A percentile compares a stretch with the other conserved stretches of the same genome.
Conservation (phyloP, 2,113 vertebrate species). For the Narcine bancroftii region DNA sequence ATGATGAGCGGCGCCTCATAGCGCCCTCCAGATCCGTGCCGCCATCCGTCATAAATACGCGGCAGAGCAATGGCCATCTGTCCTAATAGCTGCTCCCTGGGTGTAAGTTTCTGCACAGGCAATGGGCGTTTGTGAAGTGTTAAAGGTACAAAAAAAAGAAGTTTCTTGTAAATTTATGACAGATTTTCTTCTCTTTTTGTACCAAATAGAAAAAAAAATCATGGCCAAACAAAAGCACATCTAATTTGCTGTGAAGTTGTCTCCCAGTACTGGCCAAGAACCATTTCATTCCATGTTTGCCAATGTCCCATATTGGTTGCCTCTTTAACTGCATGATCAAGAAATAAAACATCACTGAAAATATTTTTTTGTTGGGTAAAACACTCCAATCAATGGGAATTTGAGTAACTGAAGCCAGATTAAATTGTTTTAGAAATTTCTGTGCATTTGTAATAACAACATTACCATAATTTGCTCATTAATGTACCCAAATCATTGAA, state of each 20-base stretch:
- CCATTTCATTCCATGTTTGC: neutral
- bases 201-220: neutral
- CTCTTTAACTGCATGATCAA: too few species aligned
- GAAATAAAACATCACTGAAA: neutral
- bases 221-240: neutral
- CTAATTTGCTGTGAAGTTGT: neutral
- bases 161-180: neutral
- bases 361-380: neutral
- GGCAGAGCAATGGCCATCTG: too few species aligned
- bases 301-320: neutral
- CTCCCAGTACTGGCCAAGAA: neutral
- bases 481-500: slow-evolving; percentile 74
- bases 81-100: neutral
- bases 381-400: neutral
- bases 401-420: neutral
- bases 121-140: neutral
- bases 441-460: slow-evolving; percentile 80
- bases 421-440: slow-evolving; percentile 57
- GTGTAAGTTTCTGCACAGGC: neutral
- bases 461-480: slow-evolving; percentile 81
- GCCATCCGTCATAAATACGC: too few species aligned
- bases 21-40: too few species aligned
- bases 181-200: neutral
- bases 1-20: too few species aligned
- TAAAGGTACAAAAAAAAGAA: neutral